phyloP scores from a whole-genome alignment of 2,888 invertebrate species.

The Drosophila helvetica region DNA sequence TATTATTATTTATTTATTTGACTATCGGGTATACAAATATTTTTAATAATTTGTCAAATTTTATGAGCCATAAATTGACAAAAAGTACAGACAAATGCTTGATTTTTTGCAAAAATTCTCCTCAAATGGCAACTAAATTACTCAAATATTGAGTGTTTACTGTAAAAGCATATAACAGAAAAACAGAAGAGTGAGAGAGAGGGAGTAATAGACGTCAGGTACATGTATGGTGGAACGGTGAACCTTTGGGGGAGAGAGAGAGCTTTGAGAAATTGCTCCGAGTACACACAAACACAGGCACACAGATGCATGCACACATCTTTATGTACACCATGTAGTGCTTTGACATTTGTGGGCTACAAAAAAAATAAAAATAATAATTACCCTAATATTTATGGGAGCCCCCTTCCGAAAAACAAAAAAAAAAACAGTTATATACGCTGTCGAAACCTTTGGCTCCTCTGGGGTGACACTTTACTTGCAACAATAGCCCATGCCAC shows the following conservation, averaged over 20 bases:
- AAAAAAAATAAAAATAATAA: constrained; percentile 71
- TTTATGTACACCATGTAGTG: neutral
- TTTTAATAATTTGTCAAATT: neutral
- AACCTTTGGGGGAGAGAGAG: neutral
- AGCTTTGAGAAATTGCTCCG: constrained; percentile 39
- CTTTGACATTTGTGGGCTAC: constrained; percentile 74
- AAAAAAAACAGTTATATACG: constrained; percentile 34
- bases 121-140: neutral
- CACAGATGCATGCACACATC: constrained; percentile 23
- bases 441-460: neutral
- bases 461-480: neutral
- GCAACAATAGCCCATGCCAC: constrained; percentile 3
- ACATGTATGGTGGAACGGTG: neutral
- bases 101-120: neutral
- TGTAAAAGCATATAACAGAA: neutral
- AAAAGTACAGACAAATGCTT: neutral
- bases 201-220: neutral
- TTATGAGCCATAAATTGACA: neutral
- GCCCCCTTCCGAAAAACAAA: constrained; percentile 25
- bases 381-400: constrained; percentile 63
- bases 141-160: neutral
- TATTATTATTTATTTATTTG: neutral
- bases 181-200: neutral
- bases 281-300: constrained; percentile 15
- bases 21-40: neutral